Conservation (phyloP, 92 coral and sea anemone genomes). For the Hydrozoanthus gracilis region DNA sequence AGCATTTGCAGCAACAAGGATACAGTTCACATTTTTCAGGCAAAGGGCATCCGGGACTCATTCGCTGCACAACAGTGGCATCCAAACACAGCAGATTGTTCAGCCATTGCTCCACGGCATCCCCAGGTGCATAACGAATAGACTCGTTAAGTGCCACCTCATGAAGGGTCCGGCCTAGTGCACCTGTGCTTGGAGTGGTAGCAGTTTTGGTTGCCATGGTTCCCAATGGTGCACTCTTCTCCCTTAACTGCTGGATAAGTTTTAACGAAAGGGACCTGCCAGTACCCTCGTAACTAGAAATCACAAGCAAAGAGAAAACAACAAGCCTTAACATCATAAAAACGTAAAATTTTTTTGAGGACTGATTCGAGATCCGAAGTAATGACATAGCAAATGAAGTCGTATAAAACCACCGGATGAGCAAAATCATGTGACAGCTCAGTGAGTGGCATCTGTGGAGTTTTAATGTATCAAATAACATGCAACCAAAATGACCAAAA, state of each 20-base stretch:
- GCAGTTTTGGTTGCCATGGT: conserved; percentile 58
- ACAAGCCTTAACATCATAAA: not conserved
- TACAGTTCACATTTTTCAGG: conserved; percentile 98
- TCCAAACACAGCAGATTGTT: conserved; percentile 90
- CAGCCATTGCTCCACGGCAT: conserved; percentile 91
- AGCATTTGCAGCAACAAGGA: conserved; percentile 59
- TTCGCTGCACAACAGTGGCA: conserved; percentile 87
- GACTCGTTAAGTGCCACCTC: conserved; percentile 91
- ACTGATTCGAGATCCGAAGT: too few relatives aligned
- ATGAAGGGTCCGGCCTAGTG: conserved; percentile 80
- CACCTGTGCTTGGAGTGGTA: conserved; percentile 50
- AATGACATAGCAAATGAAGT: too few relatives aligned
- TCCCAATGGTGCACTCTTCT: conserved; percentile 77
- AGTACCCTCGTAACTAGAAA: conserved; percentile 92
- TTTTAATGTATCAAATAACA: too few relatives aligned
- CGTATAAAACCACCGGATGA: too few relatives aligned
- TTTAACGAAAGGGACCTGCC: conserved; percentile 93
- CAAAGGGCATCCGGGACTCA: conserved; percentile 89
- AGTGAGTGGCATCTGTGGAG: too few relatives aligned
- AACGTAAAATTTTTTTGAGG: not conserved
- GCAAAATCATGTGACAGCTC: too few relatives aligned
- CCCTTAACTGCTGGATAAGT: conserved; percentile 88
- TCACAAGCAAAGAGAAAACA: not conserved
- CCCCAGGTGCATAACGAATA: conserved; percentile 93
- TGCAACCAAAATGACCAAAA: too few relatives aligned